Conservation (phyloP, 92 coral and sea anemone genomes). For the Bergia puertoricense region DNA sequence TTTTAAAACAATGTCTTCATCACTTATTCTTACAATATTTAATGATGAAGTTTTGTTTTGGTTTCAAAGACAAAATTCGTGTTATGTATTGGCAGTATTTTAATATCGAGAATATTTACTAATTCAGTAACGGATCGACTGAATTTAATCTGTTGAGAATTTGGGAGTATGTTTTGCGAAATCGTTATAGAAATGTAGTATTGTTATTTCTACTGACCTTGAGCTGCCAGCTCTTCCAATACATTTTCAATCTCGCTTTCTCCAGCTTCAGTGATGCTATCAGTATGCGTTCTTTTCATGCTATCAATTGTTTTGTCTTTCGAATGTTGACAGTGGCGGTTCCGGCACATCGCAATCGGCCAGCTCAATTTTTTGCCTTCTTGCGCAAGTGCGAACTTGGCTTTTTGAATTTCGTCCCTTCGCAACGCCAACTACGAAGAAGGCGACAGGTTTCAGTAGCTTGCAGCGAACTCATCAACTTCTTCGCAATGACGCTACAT, state of each 20-base stretch:
- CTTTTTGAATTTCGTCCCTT: neutral
- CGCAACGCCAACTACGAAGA: slow-evolving; percentile 4
- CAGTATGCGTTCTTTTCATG: neutral
- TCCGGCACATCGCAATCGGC: slow-evolving; percentile 15
- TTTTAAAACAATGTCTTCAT: neutral
- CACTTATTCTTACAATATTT: neutral
- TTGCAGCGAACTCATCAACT: neutral
- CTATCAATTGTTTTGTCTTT: neutral
- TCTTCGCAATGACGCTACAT: neutral
- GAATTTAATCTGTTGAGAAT: neutral
- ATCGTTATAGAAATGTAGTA: neutral
- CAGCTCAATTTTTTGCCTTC: neutral
- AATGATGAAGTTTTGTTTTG: neutral
- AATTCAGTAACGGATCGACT: neutral
- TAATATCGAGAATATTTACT: neutral
- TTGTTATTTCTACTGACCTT: slow-evolving; percentile 7
- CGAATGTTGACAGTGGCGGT: slow-evolving; percentile 1
- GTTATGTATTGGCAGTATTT: neutral
- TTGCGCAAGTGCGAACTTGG: slow-evolving; percentile 21
- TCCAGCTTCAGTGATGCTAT: slow-evolving; percentile 16
- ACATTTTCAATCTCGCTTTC: slow-evolving; percentile 25
- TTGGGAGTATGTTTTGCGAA: neutral
- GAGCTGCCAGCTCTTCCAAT: slow-evolving; percentile 25
- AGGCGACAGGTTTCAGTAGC: slow-evolving; percentile 3
- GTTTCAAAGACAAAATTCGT: neutral